Conservation (phyloP, 2,113 vertebrate species). For the Tympanuchus pallidicinctus region DNA sequence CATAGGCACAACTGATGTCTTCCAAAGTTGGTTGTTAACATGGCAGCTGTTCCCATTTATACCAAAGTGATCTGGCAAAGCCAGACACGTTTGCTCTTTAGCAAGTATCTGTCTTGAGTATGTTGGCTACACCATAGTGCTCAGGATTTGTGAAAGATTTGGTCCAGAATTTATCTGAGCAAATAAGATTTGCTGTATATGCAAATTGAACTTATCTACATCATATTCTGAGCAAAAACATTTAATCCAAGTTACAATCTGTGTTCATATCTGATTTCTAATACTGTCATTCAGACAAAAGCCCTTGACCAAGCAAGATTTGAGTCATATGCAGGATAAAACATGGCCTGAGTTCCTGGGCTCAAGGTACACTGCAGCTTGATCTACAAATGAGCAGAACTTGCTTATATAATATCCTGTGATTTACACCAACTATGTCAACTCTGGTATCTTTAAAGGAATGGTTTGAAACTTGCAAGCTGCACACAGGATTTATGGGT, state of each 20-base stretch:
- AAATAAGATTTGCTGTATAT: not conserved
- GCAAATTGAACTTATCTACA: not conserved
- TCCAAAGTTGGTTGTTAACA: not conserved
- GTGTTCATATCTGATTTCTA: not conserved
- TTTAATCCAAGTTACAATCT: not conserved
- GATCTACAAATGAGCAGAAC: not conserved
- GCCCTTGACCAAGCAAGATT: not conserved
- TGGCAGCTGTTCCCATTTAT: not conserved
- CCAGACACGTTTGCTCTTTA: not conserved
- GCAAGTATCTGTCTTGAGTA: not conserved
- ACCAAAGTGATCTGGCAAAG: not conserved
- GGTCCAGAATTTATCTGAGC: not conserved
- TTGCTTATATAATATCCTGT: fast-evolving
- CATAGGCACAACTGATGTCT: not conserved
- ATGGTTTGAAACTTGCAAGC: not conserved
- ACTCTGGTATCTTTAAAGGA: not conserved
- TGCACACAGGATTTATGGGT: not conserved
- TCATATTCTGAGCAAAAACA: not conserved
- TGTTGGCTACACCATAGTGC: not conserved
- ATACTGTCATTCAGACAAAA: not conserved
- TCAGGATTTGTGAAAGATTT: not conserved
- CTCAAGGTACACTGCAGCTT: not conserved
- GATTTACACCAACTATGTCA: not conserved
- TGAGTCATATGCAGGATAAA: not conserved
- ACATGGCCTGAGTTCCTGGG: not conserved